phyloP scores from a whole-genome alignment of 2,113 vertebrate genomes.

The Alethe castanea region DNA sequence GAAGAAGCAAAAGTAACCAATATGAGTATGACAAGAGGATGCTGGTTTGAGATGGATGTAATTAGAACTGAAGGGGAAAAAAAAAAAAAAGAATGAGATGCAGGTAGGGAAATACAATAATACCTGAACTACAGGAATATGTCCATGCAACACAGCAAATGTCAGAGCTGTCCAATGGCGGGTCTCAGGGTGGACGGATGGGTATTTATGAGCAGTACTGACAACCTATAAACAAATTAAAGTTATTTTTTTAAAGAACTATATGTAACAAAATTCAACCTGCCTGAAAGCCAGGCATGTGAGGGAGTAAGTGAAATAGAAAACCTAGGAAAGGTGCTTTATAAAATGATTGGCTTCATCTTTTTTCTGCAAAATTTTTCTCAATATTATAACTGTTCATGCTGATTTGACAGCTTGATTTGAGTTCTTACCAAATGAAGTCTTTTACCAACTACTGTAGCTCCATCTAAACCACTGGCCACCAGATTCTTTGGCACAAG shows the following conservation, averaged over 20 bases:
- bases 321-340: conserved; percentile 9
- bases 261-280: conserved; percentile 53
- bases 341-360: not conserved
- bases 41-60: conserved; percentile 65
- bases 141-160: conserved; percentile 98
- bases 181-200: conserved; percentile 97
- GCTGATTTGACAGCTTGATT: conserved; percentile 43
- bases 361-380: conserved; percentile 24
- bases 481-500: conserved; percentile 57
- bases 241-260: conserved; percentile 73
- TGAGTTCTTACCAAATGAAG: conserved; percentile 61
- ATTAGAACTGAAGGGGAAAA: conserved; percentile 51
- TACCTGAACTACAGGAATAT: conserved; percentile 99
- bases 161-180: conserved; percentile 98
- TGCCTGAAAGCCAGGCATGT: conserved; percentile 48
- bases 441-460: conserved; percentile 69
- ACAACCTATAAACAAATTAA: conserved; percentile 92
- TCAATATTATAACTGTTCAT: not conserved
- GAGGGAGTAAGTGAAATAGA: not conserved
- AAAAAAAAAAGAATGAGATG: conserved; percentile 64
- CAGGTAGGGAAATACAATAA: conserved; percentile 75
- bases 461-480: conserved; percentile 66
- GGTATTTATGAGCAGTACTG: conserved; percentile 97
- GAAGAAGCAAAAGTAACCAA: conserved; percentile 71
- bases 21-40: conserved; percentile 66